These are phyloP conservation scores for Natrix natrix DNA, from an alignment of 2,797 vertebrate species.

Conservation along the genomic window DNA sequence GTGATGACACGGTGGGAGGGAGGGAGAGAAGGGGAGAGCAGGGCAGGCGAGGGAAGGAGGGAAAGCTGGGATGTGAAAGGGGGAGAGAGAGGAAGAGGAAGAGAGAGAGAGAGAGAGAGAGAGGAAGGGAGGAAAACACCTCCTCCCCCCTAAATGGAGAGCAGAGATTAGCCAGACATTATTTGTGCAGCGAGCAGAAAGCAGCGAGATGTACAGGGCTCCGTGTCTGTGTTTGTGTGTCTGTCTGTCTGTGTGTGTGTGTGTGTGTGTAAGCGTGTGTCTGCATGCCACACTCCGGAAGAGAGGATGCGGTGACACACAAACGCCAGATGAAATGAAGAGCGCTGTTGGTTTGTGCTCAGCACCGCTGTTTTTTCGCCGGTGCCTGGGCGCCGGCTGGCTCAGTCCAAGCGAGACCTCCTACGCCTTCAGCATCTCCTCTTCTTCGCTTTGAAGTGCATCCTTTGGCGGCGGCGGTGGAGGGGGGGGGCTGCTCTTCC, in stretches of 20 bases:
- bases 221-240: no score
- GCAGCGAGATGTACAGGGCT: neutral
- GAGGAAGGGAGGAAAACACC: neutral
- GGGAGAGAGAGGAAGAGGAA: neutral
- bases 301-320: conserved; percentile 21
- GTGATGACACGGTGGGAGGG: neutral
- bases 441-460: neutral
- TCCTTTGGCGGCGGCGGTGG: neutral
- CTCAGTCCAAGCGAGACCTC: neutral
- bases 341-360: conserved; percentile 9
- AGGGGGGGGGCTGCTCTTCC: neutral
- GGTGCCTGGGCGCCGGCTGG: neutral
- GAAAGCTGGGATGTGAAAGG: neutral
- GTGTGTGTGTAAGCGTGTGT: neutral
- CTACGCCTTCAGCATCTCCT: neutral
- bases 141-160: neutral
- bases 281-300: conserved; percentile 5
- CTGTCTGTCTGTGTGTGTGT: neutral
- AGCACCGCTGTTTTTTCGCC: neutral
- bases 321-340: conserved; percentile 7
- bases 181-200: neutral
- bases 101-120: no score
- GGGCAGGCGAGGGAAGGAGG: neutral
- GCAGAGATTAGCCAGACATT: neutral
- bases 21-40: neutral